Percentiles rank a stretch among this genome's conserved stretches.
phyloP scores from a whole-genome alignment of 92 coral and sea anemone species.

The Palythoa grandis region DNA sequence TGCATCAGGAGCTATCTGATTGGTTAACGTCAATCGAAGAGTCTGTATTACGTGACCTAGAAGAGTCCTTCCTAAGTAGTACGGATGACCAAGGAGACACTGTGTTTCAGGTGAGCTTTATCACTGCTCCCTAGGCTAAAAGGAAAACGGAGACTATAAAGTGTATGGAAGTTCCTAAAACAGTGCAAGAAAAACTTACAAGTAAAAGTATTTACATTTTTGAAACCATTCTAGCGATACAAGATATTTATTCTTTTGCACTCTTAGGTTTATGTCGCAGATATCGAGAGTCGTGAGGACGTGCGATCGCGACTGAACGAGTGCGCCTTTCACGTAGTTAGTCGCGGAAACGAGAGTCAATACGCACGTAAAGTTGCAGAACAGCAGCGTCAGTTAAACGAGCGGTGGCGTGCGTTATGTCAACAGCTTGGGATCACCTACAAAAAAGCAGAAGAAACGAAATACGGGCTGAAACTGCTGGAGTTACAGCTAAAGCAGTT shows the following conservation, averaged over 20 bases:
- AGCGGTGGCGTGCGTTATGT: slow-evolving; percentile 97
- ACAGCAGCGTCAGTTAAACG: slow-evolving; percentile 84
- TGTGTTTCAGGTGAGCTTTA: slow-evolving; percentile 78
- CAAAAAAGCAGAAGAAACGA: slow-evolving; percentile 98
- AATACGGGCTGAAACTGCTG: slow-evolving; percentile 85
- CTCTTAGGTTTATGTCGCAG: slow-evolving; percentile 89
- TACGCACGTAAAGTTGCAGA: slow-evolving; percentile 83
- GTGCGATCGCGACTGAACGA: slow-evolving; percentile 89
- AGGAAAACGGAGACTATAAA: too few species aligned
- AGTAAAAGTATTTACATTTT: too few species aligned
- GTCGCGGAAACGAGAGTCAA: slow-evolving; percentile 83
- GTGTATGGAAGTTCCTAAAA: too few species aligned
- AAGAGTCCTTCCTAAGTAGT: slow-evolving; percentile 90
- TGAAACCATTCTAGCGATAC: too few species aligned
- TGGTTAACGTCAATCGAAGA: slow-evolving; percentile 89
- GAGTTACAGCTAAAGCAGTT: slow-evolving; percentile 92
- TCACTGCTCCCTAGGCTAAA: neutral
- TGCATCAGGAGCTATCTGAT: slow-evolving; percentile 67
- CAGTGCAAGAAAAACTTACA: too few species aligned
- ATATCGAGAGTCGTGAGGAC: slow-evolving; percentile 91
- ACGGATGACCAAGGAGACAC: slow-evolving; percentile 95
- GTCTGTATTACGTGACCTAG: slow-evolving; percentile 90
- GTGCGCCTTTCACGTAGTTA: slow-evolving; percentile 82
- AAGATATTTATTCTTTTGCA: neutral
- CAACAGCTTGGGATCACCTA: slow-evolving; percentile 97